Percentiles rank a stretch among this genome's conserved stretches.
Evolutionary conservation across 2,113 vertebrate species (phyloP).

Genomic region (Calyptomena viridis): DNA sequence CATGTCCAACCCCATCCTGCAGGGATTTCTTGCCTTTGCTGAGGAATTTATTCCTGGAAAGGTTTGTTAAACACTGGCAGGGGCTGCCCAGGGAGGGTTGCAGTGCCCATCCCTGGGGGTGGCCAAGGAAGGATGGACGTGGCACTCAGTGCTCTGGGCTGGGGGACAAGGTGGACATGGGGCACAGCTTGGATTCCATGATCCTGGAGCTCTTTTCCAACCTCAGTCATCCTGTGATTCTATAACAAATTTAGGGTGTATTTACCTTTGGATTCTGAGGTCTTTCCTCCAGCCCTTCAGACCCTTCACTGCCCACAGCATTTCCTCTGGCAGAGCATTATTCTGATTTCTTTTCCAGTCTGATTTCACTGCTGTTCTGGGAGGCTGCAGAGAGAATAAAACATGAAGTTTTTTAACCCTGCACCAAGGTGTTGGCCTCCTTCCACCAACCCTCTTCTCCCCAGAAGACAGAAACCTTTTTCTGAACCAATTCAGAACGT

Average conservation of each 20-base stretch:
- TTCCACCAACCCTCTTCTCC: constrained; percentile 48
- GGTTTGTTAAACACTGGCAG: accelerated
- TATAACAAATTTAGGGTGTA: background rate
- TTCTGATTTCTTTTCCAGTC: background rate
- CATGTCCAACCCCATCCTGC: background rate
- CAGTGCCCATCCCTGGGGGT: background rate
- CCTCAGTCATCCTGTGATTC: too few species aligned
- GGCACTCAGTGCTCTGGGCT: background rate
- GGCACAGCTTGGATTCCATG: accelerated
- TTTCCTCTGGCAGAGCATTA: background rate
- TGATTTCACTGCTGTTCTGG: background rate
- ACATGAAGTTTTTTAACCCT: background rate
- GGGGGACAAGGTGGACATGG: background rate
- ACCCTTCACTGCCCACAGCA: accelerated
- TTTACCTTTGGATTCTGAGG: background rate
- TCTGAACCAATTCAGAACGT: background rate
- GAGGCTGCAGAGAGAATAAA: background rate
- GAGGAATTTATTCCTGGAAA: accelerated
- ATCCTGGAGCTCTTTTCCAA: background rate
- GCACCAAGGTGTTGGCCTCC: constrained; percentile 25
- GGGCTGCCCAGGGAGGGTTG: background rate
- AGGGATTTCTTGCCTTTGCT: background rate
- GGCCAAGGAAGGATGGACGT: background rate
- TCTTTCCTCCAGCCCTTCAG: background rate
- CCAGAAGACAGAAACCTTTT: constrained; percentile 2